A percentile compares a stretch with the other conserved stretches of the same genome.
phyloP scores from a whole-genome alignment of 2,888 invertebrate species.

The Brachyptera risi region DNA sequence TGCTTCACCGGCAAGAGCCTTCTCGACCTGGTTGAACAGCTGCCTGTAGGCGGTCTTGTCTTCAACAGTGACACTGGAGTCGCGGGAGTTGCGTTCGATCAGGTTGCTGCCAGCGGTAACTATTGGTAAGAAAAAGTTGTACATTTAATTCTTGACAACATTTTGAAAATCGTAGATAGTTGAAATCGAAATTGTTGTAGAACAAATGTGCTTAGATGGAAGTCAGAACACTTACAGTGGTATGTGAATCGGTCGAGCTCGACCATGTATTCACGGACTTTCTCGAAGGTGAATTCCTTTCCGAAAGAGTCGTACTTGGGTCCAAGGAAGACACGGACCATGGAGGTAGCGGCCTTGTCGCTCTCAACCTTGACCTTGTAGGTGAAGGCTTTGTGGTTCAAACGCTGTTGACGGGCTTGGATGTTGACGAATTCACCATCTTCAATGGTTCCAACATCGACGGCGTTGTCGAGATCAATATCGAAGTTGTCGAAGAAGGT shows the following conservation, averaged over 20 bases:
- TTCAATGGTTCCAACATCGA: conserved; percentile 46
- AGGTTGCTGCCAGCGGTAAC: conserved; percentile 61
- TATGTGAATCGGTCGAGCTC: conserved; percentile 59
- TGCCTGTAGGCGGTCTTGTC: conserved; percentile 63
- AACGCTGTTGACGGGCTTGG: conserved; percentile 61
- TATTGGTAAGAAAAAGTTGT: conserved; percentile 7
- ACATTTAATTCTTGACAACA: conserved; percentile 30
- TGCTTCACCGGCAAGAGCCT: conserved; percentile 50
- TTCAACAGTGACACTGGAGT: conserved; percentile 58
- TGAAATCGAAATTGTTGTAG: too few relatives aligned
- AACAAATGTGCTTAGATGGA: too few relatives aligned
- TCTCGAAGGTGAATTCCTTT: conserved; percentile 49
- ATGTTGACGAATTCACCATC: conserved; percentile 49
- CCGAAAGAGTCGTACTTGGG: conserved; percentile 62
- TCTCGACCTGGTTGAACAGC: conserved; percentile 58
- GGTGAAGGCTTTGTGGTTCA: conserved; percentile 66
- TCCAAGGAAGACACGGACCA: conserved; percentile 62
- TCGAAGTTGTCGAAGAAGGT: conserved; percentile 68
- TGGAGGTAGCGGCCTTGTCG: conserved; percentile 54
- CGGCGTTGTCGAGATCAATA: conserved; percentile 59
- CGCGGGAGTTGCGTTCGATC: conserved; percentile 62
- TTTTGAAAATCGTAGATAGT: too few relatives aligned
- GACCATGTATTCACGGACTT: conserved; percentile 58
- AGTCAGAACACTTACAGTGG: conserved; percentile 49
- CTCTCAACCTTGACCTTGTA: conserved; percentile 57